phyloP scores from a whole-genome alignment of 23 tunicate species.

The Clavelina lepadiformis region DNA sequence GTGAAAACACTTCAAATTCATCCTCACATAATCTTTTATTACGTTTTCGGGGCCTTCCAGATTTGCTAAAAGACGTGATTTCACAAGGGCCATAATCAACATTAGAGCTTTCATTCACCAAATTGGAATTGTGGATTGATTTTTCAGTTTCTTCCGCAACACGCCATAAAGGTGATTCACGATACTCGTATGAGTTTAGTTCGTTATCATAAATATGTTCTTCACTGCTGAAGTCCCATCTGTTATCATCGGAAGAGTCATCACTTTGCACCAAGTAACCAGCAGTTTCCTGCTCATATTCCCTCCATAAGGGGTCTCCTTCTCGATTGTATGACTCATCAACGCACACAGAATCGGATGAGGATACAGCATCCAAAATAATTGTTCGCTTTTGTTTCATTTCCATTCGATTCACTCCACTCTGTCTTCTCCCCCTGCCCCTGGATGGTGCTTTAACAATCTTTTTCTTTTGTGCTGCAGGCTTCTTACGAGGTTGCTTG shows the following conservation, averaged over 20 bases:
- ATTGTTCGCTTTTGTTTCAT: slow-evolving; percentile 2
- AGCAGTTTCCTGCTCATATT: slow-evolving; percentile 46
- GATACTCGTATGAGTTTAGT: slow-evolving; percentile 6
- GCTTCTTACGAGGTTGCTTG: slow-evolving; percentile 7
- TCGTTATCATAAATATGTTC: slow-evolving; percentile 10
- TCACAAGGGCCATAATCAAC: slow-evolving; percentile 56
- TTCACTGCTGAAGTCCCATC: slow-evolving; percentile 18
- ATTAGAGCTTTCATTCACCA: not conserved
- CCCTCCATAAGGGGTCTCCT: slow-evolving; percentile 63
- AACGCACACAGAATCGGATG: slow-evolving; percentile 16
- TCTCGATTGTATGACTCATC: slow-evolving; percentile 14
- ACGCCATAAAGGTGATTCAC: slow-evolving; percentile 57
- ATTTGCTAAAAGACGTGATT: slow-evolving; percentile 55
- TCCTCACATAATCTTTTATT: slow-evolving; percentile 54
- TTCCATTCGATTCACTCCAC: not conserved
- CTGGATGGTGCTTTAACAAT: slow-evolving; percentile 8
- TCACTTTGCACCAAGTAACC: slow-evolving; percentile 43
- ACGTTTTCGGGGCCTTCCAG: slow-evolving; percentile 59
- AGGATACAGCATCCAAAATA: slow-evolving; percentile 38
- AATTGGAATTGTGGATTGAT: slow-evolving; percentile 4
- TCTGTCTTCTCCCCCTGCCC: slow-evolving; percentile 29
- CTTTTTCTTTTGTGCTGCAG: not conserved
- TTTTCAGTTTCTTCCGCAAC: slow-evolving; percentile 39
- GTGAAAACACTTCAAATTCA: slow-evolving; percentile 62
- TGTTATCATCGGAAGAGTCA: slow-evolving; percentile 3